Percentiles rank a stretch among this genome's conserved stretches.
Conservation (phyloP, 2,888 invertebrate species). For the Pantelozetes paolii region DNA sequence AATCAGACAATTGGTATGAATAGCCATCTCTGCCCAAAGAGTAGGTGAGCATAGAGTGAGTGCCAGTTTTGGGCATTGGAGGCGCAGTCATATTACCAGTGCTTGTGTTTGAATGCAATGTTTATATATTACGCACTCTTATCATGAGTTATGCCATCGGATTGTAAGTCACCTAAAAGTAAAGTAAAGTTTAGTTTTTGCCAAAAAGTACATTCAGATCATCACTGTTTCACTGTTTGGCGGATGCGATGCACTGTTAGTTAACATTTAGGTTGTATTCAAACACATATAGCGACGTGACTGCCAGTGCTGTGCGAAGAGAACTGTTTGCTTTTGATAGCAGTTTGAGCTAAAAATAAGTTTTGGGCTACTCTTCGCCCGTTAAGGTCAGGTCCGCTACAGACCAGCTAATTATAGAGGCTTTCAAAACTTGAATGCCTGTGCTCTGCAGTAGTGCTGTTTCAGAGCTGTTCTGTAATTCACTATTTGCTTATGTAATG, state of each 20-base stretch:
- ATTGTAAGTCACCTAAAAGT: conserved; percentile 34
- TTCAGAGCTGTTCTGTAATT: background rate
- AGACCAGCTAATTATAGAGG: conserved; percentile 39
- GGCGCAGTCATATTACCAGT: background rate
- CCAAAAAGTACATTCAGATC: background rate
- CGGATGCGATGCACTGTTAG: conserved; percentile 34
- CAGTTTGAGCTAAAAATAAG: conserved; percentile 33
- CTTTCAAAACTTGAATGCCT: background rate
- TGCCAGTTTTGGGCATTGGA: conserved; percentile 27
- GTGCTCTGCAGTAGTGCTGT: background rate
- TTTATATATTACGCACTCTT: conserved; percentile 35
- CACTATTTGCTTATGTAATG: conserved; percentile 37
- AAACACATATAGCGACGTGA: background rate
- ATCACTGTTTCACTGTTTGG: background rate
- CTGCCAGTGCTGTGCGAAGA: conserved; percentile 3
- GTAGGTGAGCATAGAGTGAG: conserved; percentile 15
- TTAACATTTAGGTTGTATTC: background rate
- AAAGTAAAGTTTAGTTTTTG: conserved; percentile 15
- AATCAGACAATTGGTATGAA: background rate
- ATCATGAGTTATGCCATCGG: conserved; percentile 33
- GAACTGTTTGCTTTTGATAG: conserved; percentile 26
- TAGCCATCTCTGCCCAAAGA: conserved; percentile 24
- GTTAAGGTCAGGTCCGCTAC: conserved; percentile 39
- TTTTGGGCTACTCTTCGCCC: conserved; percentile 38
- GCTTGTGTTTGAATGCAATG: conserved; percentile 1